These are phyloP conservation scores for Melanerpes formicivorus DNA, from an alignment of 2,113 vertebrate genomes.

Conservation along the genomic window DNA sequence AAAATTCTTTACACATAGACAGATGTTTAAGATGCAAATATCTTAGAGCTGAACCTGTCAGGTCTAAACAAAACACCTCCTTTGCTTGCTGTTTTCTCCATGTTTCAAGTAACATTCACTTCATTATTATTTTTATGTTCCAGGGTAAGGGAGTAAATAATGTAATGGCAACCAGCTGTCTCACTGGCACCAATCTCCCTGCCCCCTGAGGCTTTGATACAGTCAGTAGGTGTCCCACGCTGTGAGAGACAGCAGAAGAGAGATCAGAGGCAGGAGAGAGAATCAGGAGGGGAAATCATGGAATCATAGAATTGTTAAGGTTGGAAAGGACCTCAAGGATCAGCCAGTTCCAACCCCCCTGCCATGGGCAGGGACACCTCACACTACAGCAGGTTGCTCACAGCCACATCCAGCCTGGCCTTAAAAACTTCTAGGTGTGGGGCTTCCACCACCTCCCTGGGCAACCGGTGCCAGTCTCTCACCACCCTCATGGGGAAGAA, in stretches of 20 bases:
- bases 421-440: too few relatives aligned
- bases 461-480: too few relatives aligned
- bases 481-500: too few relatives aligned
- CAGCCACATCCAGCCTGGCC: too few relatives aligned
- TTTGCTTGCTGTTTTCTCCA: conserved; percentile 20
- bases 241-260: background rate
- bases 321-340: too few relatives aligned
- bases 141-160: conserved; percentile 51
- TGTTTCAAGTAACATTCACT: conserved; percentile 29
- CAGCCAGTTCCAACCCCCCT: too few relatives aligned
- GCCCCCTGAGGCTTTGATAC: conserved; percentile 2
- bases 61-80: background rate
- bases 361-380: too few relatives aligned
- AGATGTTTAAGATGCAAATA: conserved; percentile 54
- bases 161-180: conserved; percentile 48
- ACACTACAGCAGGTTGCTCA: too few relatives aligned
- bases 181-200: background rate
- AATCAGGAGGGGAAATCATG: background rate
- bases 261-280: background rate
- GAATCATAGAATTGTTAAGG: too few relatives aligned
- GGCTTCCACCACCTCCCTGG: too few relatives aligned
- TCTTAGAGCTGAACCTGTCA: conserved; percentile 37
- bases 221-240: background rate
- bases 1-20: conserved; percentile 34
- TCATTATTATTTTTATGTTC: conserved; percentile 53